phyloP scores from a whole-genome alignment of 2,888 invertebrate genomes.

The Empis livida region DNA sequence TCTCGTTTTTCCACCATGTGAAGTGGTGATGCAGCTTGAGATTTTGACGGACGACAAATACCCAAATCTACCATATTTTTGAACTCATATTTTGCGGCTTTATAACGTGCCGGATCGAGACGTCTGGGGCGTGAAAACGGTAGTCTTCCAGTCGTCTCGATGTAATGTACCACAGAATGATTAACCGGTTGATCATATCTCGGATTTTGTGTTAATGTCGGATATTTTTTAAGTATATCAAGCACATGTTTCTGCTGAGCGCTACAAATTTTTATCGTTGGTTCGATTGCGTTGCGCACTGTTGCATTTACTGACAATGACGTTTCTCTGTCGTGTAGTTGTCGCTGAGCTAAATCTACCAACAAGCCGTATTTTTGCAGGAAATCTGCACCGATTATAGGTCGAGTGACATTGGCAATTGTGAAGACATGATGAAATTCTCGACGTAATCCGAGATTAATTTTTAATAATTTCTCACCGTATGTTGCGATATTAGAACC shows the following conservation, averaged over 20 bases:
- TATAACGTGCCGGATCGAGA: background rate
- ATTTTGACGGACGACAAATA: constrained; percentile 5
- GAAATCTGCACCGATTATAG: constrained; percentile 10
- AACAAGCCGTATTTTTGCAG: constrained; percentile 4
- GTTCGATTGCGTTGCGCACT: background rate
- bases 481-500: constrained; percentile 7
- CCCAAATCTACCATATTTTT: constrained; percentile 3
- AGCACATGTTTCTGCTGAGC: background rate
- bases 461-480: constrained; percentile 2
- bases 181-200: background rate
- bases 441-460: constrained; percentile 7
- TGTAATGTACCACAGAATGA: constrained; percentile 1
- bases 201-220: background rate
- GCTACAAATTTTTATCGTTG: background rate
- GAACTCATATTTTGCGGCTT: constrained; percentile 4
- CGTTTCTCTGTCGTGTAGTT: background rate
- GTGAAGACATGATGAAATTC: constrained; percentile 5
- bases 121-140: constrained; percentile 1
- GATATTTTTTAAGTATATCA: background rate
- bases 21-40: background rate
- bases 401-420: constrained; percentile 6
- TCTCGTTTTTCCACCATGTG: background rate
- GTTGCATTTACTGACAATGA: background rate
- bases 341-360: background rate
- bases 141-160: background rate